Evolutionary conservation across 2,888 invertebrate species (phyloP).

Genomic region (Creontiades dilutus): DNA sequence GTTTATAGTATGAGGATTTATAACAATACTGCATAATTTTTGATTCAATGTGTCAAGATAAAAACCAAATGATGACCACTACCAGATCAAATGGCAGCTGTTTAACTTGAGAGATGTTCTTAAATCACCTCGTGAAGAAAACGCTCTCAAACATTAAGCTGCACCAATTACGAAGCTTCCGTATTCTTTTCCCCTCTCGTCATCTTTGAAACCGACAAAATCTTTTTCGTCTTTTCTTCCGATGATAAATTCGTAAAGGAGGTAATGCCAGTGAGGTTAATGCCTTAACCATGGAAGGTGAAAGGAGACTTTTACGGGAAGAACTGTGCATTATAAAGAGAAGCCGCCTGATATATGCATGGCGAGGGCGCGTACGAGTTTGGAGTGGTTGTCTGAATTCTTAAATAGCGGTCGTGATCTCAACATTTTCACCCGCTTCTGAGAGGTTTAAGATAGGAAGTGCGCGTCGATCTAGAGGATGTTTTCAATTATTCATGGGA

Average conservation of each 20-base stretch:
- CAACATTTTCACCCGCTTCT: slow-evolving; percentile 22
- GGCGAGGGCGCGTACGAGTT: slow-evolving; percentile 8
- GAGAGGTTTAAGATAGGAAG: not conserved
- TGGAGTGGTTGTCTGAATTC: slow-evolving; percentile 28
- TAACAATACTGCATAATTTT: no score
- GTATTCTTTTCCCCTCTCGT: not conserved
- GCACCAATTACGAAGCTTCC: no score
- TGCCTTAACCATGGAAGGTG: slow-evolving; percentile 18
- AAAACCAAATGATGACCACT: no score
- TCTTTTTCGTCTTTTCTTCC: not conserved
- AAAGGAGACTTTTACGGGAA: slow-evolving; percentile 22
- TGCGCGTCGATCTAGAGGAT: not conserved
- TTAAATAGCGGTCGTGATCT: slow-evolving; percentile 24
- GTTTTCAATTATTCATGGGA: slow-evolving; percentile 12
- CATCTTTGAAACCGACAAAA: not conserved
- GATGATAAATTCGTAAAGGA: not conserved
- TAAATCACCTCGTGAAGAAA: no score
- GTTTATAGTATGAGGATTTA: no score
- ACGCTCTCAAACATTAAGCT: no score
- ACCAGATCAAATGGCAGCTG: no score
- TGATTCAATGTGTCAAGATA: no score
- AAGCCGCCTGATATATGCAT: slow-evolving; percentile 20
- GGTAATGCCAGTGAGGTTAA: slow-evolving; percentile 13
- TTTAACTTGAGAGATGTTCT: no score
- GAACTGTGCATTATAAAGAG: slow-evolving; percentile 31